Evolutionary conservation across 2,888 invertebrate genomes (phyloP).

Genomic region (Noctua pronuba): DNA sequence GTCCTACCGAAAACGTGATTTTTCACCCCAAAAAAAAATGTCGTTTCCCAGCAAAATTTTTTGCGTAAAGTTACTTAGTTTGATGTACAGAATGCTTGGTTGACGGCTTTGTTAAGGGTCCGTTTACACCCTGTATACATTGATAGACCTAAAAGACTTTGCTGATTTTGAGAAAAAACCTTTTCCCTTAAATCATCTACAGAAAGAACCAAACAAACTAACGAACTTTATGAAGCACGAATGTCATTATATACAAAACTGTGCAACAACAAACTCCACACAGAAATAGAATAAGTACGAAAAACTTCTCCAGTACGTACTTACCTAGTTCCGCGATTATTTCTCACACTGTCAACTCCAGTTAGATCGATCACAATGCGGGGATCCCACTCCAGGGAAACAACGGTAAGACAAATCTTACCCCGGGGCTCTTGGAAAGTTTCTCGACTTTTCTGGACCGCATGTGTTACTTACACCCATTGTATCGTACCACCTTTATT

Average conservation of each 20-base stretch:
- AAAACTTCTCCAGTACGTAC: not conserved
- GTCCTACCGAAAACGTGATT: too few species aligned
- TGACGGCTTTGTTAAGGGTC: too few species aligned
- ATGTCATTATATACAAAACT: not conserved
- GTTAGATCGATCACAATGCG: conserved; percentile 65
- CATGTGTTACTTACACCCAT: conserved; percentile 37
- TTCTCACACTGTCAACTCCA: conserved; percentile 52
- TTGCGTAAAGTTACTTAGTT: too few species aligned
- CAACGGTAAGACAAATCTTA: conserved; percentile 68
- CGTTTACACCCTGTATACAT: too few species aligned
- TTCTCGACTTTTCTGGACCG: conserved; percentile 50
- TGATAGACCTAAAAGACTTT: not conserved
- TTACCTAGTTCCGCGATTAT: conserved; percentile 36
- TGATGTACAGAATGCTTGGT: too few species aligned
- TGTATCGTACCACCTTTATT: conserved; percentile 26
- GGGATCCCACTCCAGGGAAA: conserved; percentile 62
- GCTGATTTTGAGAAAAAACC: not conserved
- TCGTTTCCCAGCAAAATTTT: too few species aligned
- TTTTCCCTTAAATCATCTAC: not conserved
- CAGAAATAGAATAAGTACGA: conserved; percentile 20
- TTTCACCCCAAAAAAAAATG: too few species aligned
- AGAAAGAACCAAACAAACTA: not conserved
- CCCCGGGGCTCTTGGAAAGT: conserved; percentile 50
- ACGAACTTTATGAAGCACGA: not conserved
- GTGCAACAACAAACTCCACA: not conserved